Base-by-base conservation (phyloP, 2,888 invertebrate genomes). In the Heliothis peltigera region DNA sequence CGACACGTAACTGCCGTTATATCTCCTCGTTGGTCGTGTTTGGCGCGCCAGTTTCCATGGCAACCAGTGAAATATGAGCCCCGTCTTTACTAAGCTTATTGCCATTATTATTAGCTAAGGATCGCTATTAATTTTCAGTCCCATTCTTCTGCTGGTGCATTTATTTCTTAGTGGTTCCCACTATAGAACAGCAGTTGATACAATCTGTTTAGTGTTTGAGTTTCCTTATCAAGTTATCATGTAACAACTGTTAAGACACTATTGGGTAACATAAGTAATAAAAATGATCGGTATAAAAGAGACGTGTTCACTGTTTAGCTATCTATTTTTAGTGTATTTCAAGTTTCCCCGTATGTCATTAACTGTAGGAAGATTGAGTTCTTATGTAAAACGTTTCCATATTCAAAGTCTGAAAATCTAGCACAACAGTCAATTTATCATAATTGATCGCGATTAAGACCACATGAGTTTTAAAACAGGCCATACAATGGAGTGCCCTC, bases 51-150 rank as follows among this genome's bases (percentile, higher is more conserved):
- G 92, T 94, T 88, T 79, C 88, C 87, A 91, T 89, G 85, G 87
- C 86, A 84, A 93, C 94, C 81, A 80, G 90, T 94, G 92, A 93
- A 92, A 90, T 93, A 94, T 93, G 88, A 89, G 83, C 86, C 79
- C 87, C 86, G 92, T 91, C 92, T 91, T 89, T 87, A 86, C 86
- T 84, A 84, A 87, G 86, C 86, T 90, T 88, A 90, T 89, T 87
- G 87, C 90, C 82, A 89, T 89, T 92, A 92, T 92, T 91, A 92
- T 92, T 91, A 92, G 87, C 87, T 83, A 90, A 91, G 90, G 90
- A 92, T 92, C 89, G 84, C 90, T 87, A 89, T 92, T 91, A 85
- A 91, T 91, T 91, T 87, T 68, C 84, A 84, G 80, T 81, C 74
- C 75, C 83, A 84, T 86, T 84, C 84, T 68, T 71, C 79, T 83